phyloP scores from a whole-genome alignment of 2,888 invertebrate species.

The Mythimna lalbum region DNA sequence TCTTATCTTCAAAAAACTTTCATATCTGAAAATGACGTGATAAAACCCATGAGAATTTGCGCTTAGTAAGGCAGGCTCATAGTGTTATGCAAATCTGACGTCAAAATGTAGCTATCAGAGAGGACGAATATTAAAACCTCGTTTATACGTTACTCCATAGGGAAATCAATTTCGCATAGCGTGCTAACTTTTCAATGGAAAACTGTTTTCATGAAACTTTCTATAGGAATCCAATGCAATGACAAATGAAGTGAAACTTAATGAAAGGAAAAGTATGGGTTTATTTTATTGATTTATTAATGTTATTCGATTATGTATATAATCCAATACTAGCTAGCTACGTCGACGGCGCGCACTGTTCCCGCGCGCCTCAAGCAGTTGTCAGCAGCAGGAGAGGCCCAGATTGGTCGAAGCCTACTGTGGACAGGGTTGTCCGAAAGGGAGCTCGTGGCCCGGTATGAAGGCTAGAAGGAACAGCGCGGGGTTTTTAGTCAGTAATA shows the following conservation, averaged over 20 bases:
- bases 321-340: too few relatives aligned
- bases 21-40: background rate
- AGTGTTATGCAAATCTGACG: conserved; percentile 35
- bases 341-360: too few relatives aligned
- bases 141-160: conserved; percentile 18
- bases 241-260: background rate
- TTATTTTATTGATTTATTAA: too few relatives aligned
- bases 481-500: too few relatives aligned
- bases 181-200: conserved; percentile 8
- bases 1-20: background rate
- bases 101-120: conserved; percentile 10
- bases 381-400: too few relatives aligned
- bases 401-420: too few relatives aligned
- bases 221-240: background rate
- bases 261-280: background rate
- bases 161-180: conserved; percentile 37
- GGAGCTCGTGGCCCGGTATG: too few relatives aligned
- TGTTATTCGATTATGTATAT: too few relatives aligned
- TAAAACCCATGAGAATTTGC: conserved; percentile 7
- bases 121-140: conserved; percentile 37
- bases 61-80: background rate
- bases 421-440: too few relatives aligned
- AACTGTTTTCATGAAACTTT: conserved; percentile 15
- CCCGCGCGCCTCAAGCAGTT: too few relatives aligned
- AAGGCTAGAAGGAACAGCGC: too few relatives aligned